These are phyloP conservation scores for Brachionus rotundiformis DNA, from an alignment of 1,140 invertebrate species.

Conservation along the genomic window DNA sequence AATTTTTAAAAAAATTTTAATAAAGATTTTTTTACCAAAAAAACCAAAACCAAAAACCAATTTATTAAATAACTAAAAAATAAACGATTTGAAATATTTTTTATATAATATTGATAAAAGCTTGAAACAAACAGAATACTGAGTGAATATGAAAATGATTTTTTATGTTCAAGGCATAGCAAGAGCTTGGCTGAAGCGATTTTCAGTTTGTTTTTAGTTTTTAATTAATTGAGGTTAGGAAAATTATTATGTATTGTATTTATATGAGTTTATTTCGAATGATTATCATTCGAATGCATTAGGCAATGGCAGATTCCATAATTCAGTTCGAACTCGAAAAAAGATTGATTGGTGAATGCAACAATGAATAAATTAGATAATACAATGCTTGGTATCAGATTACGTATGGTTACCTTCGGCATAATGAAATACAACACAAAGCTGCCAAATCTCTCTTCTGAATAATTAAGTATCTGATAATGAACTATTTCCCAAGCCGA, in stretches of 20 bases:
- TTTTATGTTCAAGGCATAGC: neutral
- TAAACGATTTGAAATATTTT: conserved; percentile 17
- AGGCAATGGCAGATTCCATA: neutral
- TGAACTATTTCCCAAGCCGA: conserved; percentile 2
- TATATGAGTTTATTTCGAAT: neutral
- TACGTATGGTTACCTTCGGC: neutral
- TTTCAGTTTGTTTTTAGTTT: conserved; percentile 14
- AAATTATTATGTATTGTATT: conserved; percentile 14
- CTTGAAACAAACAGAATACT: neutral
- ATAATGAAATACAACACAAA: neutral
- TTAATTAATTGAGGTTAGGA: conserved; percentile 42
- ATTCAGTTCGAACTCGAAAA: neutral
- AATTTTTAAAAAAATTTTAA: neutral
- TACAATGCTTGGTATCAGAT: neutral
- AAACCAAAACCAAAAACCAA: neutral
- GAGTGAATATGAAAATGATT: conserved; percentile 1
- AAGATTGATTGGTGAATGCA: neutral
- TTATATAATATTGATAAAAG: conserved; percentile 1
- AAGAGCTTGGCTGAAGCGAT: neutral
- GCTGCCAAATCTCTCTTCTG: neutral
- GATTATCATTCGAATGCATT: conserved; percentile 6
- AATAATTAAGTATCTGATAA: neutral
- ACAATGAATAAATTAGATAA: conserved; percentile 5
- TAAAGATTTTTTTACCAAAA: neutral
- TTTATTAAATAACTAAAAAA: neutral